Conservation (phyloP, 2,113 vertebrate species). For the Spermophilus dauricus region DNA sequence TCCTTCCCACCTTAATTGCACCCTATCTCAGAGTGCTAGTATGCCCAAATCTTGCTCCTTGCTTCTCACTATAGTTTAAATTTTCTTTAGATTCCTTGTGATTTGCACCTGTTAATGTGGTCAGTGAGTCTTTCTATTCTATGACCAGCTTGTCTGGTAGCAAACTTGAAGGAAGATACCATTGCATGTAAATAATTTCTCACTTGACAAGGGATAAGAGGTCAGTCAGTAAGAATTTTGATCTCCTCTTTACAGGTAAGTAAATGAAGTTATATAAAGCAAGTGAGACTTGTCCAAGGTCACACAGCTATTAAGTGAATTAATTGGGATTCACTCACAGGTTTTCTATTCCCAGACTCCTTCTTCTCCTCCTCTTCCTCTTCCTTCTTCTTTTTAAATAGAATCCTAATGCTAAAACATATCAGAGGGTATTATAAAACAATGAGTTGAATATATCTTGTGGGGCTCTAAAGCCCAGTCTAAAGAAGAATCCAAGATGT, state of each 20-base stretch:
- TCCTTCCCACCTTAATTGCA: not conserved
- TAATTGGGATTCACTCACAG: not conserved
- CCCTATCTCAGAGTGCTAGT: not conserved
- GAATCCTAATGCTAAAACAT: not conserved
- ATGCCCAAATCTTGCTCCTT: not conserved
- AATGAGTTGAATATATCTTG: not conserved
- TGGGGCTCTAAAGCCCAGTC: not conserved
- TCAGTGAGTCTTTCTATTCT: not conserved
- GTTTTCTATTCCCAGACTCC: constrained; percentile 18
- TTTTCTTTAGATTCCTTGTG: not conserved
- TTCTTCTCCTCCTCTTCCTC: not conserved
- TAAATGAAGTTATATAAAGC: not conserved
- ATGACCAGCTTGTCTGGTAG: not conserved
- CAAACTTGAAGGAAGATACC: not conserved
- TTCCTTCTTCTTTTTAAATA: not conserved
- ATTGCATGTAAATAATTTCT: not conserved
- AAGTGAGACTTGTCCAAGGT: not conserved
- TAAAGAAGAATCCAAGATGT: not conserved
- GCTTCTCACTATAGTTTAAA: not conserved
- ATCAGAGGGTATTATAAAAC: not conserved
- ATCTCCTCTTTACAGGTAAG: not conserved
- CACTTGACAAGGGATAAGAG: not conserved
- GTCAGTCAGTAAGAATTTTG: not conserved
- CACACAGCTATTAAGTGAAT: not conserved
- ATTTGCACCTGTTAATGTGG: not conserved